Percentiles rank a stretch among this genome's conserved stretches.
Conservation (phyloP, 2,797 vertebrate species). For the Australoheros facetus region DNA sequence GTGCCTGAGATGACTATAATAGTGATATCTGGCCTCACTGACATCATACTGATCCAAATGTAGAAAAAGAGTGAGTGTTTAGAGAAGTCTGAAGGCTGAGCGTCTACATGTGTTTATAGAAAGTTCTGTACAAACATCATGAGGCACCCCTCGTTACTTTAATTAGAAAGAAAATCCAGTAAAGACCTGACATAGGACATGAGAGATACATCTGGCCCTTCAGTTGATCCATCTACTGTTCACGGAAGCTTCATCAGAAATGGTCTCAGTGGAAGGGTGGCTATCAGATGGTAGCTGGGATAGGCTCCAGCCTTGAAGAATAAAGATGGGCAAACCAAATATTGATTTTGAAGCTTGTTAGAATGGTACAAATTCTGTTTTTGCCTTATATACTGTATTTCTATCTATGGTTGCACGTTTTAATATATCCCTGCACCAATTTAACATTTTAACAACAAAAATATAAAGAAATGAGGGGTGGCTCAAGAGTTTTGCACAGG, state of each 20-base stretch:
- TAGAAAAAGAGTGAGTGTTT: not conserved
- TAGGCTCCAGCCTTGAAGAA: not conserved
- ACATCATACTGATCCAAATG: not conserved
- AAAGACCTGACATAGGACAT: too few relatives aligned
- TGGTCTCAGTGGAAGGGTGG: too few relatives aligned
- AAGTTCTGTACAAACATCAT: not conserved
- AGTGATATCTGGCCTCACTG: not conserved
- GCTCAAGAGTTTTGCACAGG: not conserved
- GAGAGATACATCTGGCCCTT: too few relatives aligned
- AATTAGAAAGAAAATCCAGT: too few relatives aligned
- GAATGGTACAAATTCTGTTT: not conserved
- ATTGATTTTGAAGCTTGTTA: not conserved
- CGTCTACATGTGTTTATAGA: not conserved
- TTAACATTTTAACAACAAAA: not conserved
- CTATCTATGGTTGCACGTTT: not conserved
- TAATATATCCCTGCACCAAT: not conserved
- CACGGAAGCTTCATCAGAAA: too few relatives aligned
- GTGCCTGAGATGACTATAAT: not conserved
- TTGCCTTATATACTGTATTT: not conserved
- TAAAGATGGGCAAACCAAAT: not conserved
- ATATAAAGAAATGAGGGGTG: not conserved
- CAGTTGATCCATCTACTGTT: too few relatives aligned
- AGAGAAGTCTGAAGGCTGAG: not conserved
- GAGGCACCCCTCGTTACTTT: not conserved
- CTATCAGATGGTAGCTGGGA: too few relatives aligned